Base-by-base conservation (phyloP, 1,140 invertebrate species). In the Apis laboriosa region DNA sequence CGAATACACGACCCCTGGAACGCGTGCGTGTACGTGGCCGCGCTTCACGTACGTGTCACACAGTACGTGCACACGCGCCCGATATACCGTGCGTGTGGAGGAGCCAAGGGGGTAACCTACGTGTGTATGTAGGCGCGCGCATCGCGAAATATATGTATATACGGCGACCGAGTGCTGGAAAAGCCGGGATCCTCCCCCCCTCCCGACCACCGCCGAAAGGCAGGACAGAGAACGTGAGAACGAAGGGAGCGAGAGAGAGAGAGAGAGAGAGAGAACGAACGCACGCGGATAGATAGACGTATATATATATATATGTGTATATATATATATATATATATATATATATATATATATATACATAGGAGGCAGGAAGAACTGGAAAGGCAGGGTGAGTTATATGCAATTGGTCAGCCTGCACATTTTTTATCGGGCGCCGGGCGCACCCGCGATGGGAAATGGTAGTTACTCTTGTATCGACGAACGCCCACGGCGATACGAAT, bases 381-480 rank as follows among this genome's bases (percentile, higher is more conserved):
- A 90, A 90, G 88, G 86, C 90, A 87, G 89, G 85, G 87, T 92
- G 91, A 92, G 91, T 92, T 93, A 92, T 92, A 91, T 92, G 91
- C 92, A 92, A 93, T 92, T 93, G 92, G 92, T 91, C 90, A 93
- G 91, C 87, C 86, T 89, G 88, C 91, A 91, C 89, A 91, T 92
- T 93, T 92, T 92, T 90, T 86, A 89, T 88, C 87, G 87, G 84
- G 49, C 87, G 87, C 87, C 87, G 80, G 63, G 86, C 84, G 73
- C 71, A 77, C 78, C 79, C 83, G 87, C 87, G 87, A 88, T 88
- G 87, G 86, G 80, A 85, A 88, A 88, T 88, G 86, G 87, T 88
- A 88, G 86, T 88, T 88, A 87, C 86, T 87, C 85, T 87, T 82
- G 83, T 88, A 88, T 88, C 86, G 86, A 84, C 86, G 86, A 87